phyloP scores from a whole-genome alignment of 1,140 invertebrate genomes.

The Whitmania pigra region DNA sequence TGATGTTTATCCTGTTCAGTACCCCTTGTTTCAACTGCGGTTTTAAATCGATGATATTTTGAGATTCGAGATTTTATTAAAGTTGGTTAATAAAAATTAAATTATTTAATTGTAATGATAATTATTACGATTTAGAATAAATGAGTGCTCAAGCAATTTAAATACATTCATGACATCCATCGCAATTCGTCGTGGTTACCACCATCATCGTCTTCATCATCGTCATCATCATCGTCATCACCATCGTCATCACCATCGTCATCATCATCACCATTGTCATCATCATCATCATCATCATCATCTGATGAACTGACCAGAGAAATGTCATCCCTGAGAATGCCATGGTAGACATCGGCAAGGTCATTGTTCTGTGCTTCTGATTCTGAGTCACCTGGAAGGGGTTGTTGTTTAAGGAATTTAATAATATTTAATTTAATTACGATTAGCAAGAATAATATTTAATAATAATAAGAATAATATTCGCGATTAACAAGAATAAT shows the following conservation, averaged over 20 bases:
- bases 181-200: background rate
- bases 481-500: too few species aligned
- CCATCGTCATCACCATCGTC: background rate
- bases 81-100: background rate
- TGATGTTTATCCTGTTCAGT: constrained; percentile 11
- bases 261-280: too few species aligned
- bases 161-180: background rate
- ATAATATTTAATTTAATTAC: too few species aligned
- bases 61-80: background rate
- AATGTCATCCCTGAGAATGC: constrained; percentile 1
- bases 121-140: background rate
- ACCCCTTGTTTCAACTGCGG: constrained; percentile 11
- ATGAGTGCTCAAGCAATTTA: background rate
- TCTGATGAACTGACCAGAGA: background rate
- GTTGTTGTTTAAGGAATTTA: too few species aligned
- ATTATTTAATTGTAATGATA: background rate
- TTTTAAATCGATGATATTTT: background rate
- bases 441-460: too few species aligned
- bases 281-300: background rate
- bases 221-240: background rate
- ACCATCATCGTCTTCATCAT: background rate
- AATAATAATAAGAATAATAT: too few species aligned
- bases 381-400: background rate
- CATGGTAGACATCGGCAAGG: background rate
- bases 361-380: background rate